A percentile compares a stretch with the other conserved stretches of the same genome.
Evolutionary conservation across 2,113 vertebrate genomes (phyloP).

Genomic region (Rhea americana): DNA sequence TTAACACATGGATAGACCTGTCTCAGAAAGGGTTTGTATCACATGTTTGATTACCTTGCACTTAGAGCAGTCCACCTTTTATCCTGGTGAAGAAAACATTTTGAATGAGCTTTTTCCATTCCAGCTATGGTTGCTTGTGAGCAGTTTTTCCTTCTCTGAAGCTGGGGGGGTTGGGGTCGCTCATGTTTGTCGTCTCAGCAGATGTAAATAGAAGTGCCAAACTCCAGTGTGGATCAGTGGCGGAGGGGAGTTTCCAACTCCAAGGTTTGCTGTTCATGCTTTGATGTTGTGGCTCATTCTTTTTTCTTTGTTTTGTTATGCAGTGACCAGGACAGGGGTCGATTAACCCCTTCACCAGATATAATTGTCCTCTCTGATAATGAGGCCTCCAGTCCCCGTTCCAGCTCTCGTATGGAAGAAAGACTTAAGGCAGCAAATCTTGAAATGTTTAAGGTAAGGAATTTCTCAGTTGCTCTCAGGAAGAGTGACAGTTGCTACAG

Average conservation of each 20-base stretch:
- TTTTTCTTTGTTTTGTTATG: neutral
- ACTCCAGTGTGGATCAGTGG: accelerated
- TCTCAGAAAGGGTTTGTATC: neutral
- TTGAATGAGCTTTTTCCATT: no score
- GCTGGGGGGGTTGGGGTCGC: neutral
- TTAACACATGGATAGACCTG: accelerated
- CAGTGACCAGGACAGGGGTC: conserved; percentile 87
- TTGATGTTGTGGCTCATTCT: neutral
- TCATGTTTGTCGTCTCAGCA: accelerated
- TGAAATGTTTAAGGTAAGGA: conserved; percentile 93
- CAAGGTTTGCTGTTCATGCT: neutral
- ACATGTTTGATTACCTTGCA: neutral
- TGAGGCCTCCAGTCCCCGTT: conserved; percentile 93
- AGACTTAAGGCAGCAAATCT: conserved; percentile 89
- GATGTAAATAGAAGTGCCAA: accelerated
- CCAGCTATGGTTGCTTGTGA: accelerated
- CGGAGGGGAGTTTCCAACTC: accelerated
- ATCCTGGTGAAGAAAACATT: neutral
- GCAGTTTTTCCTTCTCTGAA: neutral
- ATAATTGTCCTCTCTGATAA: conserved; percentile 97
- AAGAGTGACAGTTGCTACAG: neutral
- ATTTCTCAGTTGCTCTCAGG: accelerated
- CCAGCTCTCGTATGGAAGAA: conserved; percentile 89
- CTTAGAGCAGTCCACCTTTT: neutral
- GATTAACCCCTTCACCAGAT: conserved; percentile 91